phyloP scores from a whole-genome alignment of 1,140 invertebrate species.

The Drosophila truncata region DNA sequence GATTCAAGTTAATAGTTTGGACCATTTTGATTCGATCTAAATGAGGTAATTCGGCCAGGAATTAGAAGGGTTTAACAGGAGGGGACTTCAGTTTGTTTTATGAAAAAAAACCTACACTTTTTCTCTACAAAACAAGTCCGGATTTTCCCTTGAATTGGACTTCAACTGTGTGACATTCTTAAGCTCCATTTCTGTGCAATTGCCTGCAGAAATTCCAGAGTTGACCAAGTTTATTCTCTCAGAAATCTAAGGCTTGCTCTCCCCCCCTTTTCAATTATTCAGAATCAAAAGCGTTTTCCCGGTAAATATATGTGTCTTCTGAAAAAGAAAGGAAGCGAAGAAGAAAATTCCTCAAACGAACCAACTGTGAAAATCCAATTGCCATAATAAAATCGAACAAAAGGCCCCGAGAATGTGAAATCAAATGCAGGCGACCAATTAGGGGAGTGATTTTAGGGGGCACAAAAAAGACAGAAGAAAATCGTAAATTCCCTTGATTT shows the following conservation, averaged over 20 bases:
- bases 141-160: neutral
- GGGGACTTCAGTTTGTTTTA: neutral
- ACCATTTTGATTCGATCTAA: neutral
- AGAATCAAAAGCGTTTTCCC: conserved; percentile 22
- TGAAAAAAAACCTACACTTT: neutral
- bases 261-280: conserved; percentile 16
- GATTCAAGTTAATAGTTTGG: conserved; percentile 7
- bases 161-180: neutral
- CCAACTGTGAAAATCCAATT: conserved; percentile 37
- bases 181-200: neutral
- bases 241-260: neutral
- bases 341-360: conserved; percentile 25
- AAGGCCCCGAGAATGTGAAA: conserved; percentile 40
- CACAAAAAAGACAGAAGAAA: conserved; percentile 13
- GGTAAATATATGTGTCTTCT: conserved; percentile 1
- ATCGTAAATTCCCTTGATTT: conserved; percentile 55
- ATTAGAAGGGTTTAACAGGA: neutral
- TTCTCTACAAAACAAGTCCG: neutral
- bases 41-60: neutral
- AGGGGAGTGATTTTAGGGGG: neutral
- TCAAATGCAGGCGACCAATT: conserved; percentile 43
- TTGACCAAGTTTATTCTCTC: neutral
- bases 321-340: neutral
- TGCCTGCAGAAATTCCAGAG: neutral
- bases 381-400: conserved; percentile 38